Evolutionary conservation across 2,888 invertebrate genomes (phyloP), one percentile per base, ranked within the genome.

Genomic region (Cheilosia soror): DNA sequence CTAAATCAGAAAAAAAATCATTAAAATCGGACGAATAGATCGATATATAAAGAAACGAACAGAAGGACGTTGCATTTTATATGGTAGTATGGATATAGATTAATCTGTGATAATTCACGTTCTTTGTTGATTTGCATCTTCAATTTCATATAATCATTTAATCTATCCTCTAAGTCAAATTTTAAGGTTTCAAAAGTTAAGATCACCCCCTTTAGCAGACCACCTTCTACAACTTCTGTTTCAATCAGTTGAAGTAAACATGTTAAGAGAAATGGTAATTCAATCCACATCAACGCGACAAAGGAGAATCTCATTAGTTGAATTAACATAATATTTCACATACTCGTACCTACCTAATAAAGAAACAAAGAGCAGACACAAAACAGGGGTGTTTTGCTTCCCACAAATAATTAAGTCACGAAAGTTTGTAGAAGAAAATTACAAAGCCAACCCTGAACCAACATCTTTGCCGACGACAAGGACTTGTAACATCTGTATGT

Each of bases 381-480:
- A 25, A 20, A 7, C 25, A 51, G 25, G 9, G 42, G 11, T 40
- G 20, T 25, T 42, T 11, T 31, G 42, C 9, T 27, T 63, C 13
- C n/a, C 53, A 44, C 25, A 51, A 40, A 20, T 62, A 72, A 72
- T 62, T 72, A 72, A 62, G 49, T 60, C 51, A 31, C 2, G 5
- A 72, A 72, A 53, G 62, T 72, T 72, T 51, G 27, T 13, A 33
- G 20, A 20, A 6, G 25, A 25, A 44, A 44, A 57, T 57, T 29
- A 11, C 40, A 15, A 62, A n/a, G 29, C 7, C 29, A 55, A 42
- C 51, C 44, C 20, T 11, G 15, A 42, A 42, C 20, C 20, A 20
- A 20, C 29, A 68, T 55, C 20, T 55, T 31, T 55, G 37, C 15
- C 13, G 20, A 25, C 13, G 40, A 44, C 6, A 69, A 47, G 20